phyloP scores from a whole-genome alignment of 1,140 invertebrate species.

The Cheumatopsyche charites region DNA sequence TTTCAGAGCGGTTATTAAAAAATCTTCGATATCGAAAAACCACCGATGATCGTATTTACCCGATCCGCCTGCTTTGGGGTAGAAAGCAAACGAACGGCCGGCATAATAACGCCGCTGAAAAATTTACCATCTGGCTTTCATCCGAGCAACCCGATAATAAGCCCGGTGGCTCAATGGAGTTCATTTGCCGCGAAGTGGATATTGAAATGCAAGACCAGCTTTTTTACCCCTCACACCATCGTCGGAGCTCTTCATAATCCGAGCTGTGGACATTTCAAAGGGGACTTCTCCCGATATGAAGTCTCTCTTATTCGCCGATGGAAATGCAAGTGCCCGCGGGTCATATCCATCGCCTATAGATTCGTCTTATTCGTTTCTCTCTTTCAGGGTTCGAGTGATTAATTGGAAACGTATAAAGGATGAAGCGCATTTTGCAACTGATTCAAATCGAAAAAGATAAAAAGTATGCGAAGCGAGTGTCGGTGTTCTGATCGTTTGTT shows the following conservation, averaged over 20 bases:
- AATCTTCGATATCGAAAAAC: not conserved
- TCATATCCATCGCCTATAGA: no score
- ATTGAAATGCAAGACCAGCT: conserved; percentile 40
- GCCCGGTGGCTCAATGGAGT: conserved; percentile 31
- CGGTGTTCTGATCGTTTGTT: no score
- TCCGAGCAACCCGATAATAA: conserved; percentile 24
- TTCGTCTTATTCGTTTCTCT: no score
- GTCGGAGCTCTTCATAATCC: conserved; percentile 35
- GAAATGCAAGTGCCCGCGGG: conserved; percentile 24
- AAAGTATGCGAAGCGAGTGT: no score
- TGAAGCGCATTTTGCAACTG: no score
- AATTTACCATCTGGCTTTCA: conserved; percentile 32
- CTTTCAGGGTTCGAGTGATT: no score
- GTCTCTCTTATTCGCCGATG: conserved; percentile 30
- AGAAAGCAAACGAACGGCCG: not conserved
- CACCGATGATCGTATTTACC: conserved; percentile 9
- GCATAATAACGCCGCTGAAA: not conserved
- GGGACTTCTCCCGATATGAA: conserved; percentile 20
- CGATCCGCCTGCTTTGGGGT: not conserved
- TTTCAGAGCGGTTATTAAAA: no score
- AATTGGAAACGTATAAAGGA: no score
- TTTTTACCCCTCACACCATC: conserved; percentile 17
- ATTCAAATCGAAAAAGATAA: no score
- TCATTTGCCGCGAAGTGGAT: conserved; percentile 37
- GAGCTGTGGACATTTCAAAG: conserved; percentile 34